Base-by-base conservation (phyloP, 2,113 vertebrate genomes). In the Lontra canadensis region DNA sequence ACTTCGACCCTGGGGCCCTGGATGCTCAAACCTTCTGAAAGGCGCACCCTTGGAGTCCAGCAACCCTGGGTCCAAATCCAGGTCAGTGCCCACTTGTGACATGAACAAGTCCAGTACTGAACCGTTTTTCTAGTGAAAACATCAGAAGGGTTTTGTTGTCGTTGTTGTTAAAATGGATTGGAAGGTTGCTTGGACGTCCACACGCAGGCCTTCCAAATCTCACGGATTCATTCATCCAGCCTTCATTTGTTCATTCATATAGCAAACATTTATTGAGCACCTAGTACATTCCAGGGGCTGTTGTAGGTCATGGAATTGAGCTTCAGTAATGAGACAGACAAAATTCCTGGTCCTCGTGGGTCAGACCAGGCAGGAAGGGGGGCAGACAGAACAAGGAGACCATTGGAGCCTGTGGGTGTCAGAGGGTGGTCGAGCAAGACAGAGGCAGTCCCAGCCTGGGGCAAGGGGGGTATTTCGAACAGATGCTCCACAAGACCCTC, bases 341-440 rank as follows among this genome's bases (percentile, higher is more conserved):
- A 15, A 49, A 21, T 9, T 2, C 25, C 25, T 1, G 0, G 17
- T 26, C 61, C 25, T 49, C 7, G 0, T 0, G 9, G 69, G 20
- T 52, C 1, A 1, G 10, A 31, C 17, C 0, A 20, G 2, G 31
- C 21, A 14, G 26, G 21, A 1, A 25, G 29, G 14, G 18, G 25
- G 13, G 21, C 52, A 15, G 81, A 17, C 11, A 11, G 2, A 52
- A 8, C 13, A 10, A 21, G 39, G 2, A 26, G 21, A 57, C 20
- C n/a, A 36, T 39, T 10, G 9, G 81, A 29, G 2, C 8, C 59
- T 5, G 10, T 0, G 0, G 29, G 15, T 9, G 14, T 4, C 34
- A 14, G 23, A 26, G 18, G 17, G 82, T 3, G 25, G 55, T 36
- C 4, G 23, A 67, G 39, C 20, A 12, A 18, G 55, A 47, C 73